A percentile compares a stretch with the other conserved stretches of the same genome.
phyloP scores from a whole-genome alignment of 2,888 invertebrate species.

The Cephalotes varians region DNA sequence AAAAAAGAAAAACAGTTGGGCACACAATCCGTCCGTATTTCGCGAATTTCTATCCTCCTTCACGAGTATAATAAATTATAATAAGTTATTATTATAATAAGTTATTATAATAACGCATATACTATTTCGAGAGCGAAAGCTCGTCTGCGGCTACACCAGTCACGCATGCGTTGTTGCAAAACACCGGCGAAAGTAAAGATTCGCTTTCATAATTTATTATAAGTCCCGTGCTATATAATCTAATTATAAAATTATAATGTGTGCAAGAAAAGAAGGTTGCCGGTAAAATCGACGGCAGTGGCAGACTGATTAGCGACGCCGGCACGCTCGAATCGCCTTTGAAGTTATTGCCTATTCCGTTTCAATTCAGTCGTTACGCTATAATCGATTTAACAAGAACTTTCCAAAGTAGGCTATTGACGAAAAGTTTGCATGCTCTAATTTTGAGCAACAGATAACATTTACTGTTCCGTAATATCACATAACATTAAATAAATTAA shows the following conservation, averaged over 20 bases:
- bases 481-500: not conserved
- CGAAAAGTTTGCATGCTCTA: not conserved
- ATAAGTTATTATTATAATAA: too few species aligned
- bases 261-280: not conserved
- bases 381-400: not conserved
- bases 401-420: not conserved
- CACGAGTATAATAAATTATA: slow-evolving; percentile 58
- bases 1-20: not conserved
- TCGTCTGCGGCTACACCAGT: slow-evolving; percentile 57
- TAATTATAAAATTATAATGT: slow-evolving; percentile 18
- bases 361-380: not conserved
- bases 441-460: slow-evolving; percentile 2
- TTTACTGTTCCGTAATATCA: not conserved
- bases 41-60: slow-evolving; percentile 19
- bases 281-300: not conserved
- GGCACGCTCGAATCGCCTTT: not conserved
- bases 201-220: slow-evolving; percentile 60
- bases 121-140: slow-evolving; percentile 69
- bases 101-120: too few species aligned
- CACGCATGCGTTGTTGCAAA: slow-evolving; percentile 71
- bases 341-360: not conserved
- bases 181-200: slow-evolving; percentile 65
- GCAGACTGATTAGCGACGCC: not conserved
- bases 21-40: slow-evolving; percentile 27
- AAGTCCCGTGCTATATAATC: not conserved